Evolutionary conservation across 2,113 vertebrate species (phyloP).

Genomic region (Onychostruthus taczanowskii): DNA sequence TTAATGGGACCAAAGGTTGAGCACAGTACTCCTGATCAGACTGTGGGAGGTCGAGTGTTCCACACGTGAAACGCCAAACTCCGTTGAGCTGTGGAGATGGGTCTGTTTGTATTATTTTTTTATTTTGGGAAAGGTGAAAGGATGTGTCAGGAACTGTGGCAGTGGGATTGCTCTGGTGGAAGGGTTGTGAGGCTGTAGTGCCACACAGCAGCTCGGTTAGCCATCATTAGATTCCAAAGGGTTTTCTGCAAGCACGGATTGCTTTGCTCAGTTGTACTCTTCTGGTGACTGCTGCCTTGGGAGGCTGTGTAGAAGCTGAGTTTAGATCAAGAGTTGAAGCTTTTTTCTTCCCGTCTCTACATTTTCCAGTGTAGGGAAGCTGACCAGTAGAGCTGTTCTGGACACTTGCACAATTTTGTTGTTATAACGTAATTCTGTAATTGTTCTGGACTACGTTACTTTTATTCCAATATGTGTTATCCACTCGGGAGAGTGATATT

Average conservation of each 20-base stretch:
- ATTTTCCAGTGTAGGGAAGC: not conserved
- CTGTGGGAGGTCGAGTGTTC: not conserved
- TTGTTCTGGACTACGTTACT: not conserved
- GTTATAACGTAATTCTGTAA: not conserved
- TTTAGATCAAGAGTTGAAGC: not conserved
- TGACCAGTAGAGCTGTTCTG: not conserved
- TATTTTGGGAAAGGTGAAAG: not conserved
- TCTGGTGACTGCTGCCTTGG: not conserved
- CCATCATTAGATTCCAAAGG: accelerated
- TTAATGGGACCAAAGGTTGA: not conserved
- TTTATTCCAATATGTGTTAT: not conserved
- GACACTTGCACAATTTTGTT: not conserved
- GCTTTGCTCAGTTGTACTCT: not conserved
- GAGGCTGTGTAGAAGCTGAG: not conserved
- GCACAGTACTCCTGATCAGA: not conserved
- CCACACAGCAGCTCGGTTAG: not conserved
- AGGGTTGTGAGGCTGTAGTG: not conserved
- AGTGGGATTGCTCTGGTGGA: not conserved
- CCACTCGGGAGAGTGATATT: not conserved
- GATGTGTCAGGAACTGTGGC: not conserved
- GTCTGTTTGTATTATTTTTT: not conserved
- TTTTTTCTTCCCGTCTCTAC: not conserved
- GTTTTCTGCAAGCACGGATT: not conserved
- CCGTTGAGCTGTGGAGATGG: not conserved
- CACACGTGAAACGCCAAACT: accelerated